Evolutionary conservation across 2,797 vertebrate genomes (phyloP), one percentile per base, ranked within the genome.

Genomic region (Petrocephalus sullivani): DNA sequence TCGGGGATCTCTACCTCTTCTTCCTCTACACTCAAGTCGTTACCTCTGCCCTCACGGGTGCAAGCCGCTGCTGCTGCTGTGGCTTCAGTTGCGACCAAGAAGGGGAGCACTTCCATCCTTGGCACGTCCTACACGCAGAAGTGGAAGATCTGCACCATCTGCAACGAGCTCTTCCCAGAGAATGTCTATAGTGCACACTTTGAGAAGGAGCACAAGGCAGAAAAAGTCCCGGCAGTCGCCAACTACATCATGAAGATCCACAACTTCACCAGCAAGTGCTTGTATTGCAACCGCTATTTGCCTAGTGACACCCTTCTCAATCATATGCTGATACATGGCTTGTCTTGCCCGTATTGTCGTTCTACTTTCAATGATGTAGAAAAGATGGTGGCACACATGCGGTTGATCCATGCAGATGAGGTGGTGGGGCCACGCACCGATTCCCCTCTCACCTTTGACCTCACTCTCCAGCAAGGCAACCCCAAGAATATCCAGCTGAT

Each of bases 171-270:
- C 87, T 99, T 99, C 91, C 98, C 98, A 1, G 98, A 99, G 93
- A 99, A 99, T 0, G 97, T 99, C 83, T 99, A 99, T 92, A 98
- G 98, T 23, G 96, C 97, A 89, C 98, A 99, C 93, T 99, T 99
- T 88, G 98, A 99, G 93, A 99, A 99, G 89, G 98, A 99, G 93
- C 98, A 99, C 94, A 99, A 99, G 93, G 98, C 98, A 0, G 98
- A 99, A 94, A 99, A 99, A 95, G 98, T 99, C 67, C 98, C 97
- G 0, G 98, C 98, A 0, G 98, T 99, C 86, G 98, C 98, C 91
- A 99, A 99, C 93, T 99, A 99, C 94, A 99, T 99, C 90, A 99
- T 99, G 98, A 99, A 99, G 94, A 99, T 99, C 94, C 98, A 99
- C 94, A 99, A 99, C 94, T 99, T 99, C 92, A 99, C 98, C 93